Evolutionary conservation across 2,888 invertebrate genomes (phyloP), one percentile per base, ranked within the genome.

Genomic region (Anarsia innoxiella): DNA sequence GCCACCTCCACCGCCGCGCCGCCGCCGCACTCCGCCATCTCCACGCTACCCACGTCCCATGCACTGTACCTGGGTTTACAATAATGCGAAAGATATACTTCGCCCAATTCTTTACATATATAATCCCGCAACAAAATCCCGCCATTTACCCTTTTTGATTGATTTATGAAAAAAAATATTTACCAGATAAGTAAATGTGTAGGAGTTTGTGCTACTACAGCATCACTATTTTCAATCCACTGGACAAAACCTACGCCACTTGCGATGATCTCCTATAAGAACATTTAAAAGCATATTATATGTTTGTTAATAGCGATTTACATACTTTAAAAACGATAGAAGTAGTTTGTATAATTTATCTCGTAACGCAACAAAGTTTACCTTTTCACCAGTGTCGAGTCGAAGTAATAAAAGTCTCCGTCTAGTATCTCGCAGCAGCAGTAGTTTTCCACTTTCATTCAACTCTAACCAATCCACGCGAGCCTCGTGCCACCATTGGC

Each of bases 391-490:
- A 2, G 77, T 83, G 23, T 82, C 74, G 0, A 91, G 79, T 14
- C 89, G 88, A 10, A 90, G 75, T 26, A 93, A 69, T 3, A 88
- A 87, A 11, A 95, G 87, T 5, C 87, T 77, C 48, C 91, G 85
- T 42, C 95, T 91, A 56, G 96, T 95, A 68, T 99, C 99, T 1
- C 99, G 87, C 59, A 95, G 94, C 31, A 99, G 74, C 32, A 99
- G 76, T 56, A 97, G 92, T 46, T 93, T 91, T 0, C 95, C 97
- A 1, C 96, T 95, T 77, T 99, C 99, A 71, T 96, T 99, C 37
- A 99, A 75, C 69, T 99, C 99, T 23, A 99, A 82, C 99, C 99
- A 99, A 73, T 99, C 98, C 16, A 99, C 92, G 59, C 97, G 93
- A 0, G 95, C 92, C 59, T 97, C 96, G 66, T 99, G 97, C 61